Conservation (phyloP, 1,140 invertebrate genomes). For the Vanessa atalanta region DNA sequence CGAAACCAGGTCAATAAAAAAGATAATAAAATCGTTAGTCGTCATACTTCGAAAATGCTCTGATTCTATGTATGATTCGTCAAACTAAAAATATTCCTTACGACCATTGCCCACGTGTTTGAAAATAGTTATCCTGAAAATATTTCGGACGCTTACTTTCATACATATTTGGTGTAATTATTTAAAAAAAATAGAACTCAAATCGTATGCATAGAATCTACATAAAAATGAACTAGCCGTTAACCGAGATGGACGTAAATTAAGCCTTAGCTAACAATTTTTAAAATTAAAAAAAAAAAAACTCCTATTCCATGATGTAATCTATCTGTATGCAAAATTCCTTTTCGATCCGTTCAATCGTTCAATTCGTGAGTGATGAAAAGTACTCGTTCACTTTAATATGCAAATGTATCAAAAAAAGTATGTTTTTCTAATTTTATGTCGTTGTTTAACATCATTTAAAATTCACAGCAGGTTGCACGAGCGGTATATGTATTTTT, state of each 20-base stretch:
- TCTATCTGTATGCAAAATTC: neutral
- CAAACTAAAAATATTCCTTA: slow-evolving; percentile 7
- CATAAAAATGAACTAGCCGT: too few species aligned
- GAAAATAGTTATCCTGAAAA: neutral
- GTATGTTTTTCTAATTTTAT: neutral
- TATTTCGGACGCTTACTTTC: too few species aligned
- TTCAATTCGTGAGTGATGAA: too few species aligned
- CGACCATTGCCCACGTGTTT: neutral
- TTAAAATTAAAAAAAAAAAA: too few species aligned
- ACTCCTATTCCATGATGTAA: neutral
- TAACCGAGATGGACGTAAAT: too few species aligned
- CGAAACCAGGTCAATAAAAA: neutral
- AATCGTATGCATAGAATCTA: too few species aligned
- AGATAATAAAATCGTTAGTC: neutral
- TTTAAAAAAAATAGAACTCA: too few species aligned
- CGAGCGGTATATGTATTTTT: neutral
- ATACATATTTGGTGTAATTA: too few species aligned
- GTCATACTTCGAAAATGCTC: neutral
- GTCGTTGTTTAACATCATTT: slow-evolving; percentile 5
- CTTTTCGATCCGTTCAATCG: too few species aligned
- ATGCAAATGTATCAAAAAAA: too few species aligned
- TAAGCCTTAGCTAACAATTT: too few species aligned
- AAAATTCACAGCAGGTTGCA: neutral
- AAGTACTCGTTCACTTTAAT: too few species aligned
- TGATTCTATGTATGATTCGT: neutral